Conservation (phyloP, 2,797 vertebrate genomes). For the Aplochiton taeniatus region DNA sequence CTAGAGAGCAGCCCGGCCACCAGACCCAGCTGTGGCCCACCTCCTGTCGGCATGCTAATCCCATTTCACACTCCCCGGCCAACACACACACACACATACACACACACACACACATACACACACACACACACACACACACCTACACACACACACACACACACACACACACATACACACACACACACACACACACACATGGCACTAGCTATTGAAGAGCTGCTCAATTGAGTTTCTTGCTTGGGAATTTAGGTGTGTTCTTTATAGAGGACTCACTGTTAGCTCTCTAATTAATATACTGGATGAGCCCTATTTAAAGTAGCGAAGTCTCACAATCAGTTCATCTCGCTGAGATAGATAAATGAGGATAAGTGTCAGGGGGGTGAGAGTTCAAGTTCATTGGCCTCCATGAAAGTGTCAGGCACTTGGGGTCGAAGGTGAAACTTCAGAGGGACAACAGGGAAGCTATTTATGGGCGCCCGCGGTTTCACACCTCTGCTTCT, state of each 20-base stretch:
- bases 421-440: slow-evolving; percentile 22
- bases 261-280: no score
- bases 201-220: no score
- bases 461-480: slow-evolving; percentile 29
- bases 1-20: no score
- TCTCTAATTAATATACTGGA: no score
- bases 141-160: neutral
- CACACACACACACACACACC: neutral
- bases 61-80: neutral
- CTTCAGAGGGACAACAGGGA: no score
- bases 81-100: neutral
- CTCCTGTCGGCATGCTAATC: no score
- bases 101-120: neutral
- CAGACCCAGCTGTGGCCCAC: no score
- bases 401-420: slow-evolving; percentile 31
- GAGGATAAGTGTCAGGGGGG: neutral
- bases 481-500: slow-evolving; percentile 20
- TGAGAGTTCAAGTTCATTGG: slow-evolving; percentile 3
- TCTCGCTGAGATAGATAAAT: no score
- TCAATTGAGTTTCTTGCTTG: no score
- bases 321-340: no score
- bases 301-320: no score
- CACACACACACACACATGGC: neutral
- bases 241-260: no score
- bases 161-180: neutral